A percentile compares a stretch with the other conserved stretches of the same genome.
Evolutionary conservation across 2,113 vertebrate species (phyloP).

Genomic region (Nannobrachium achirus): DNA sequence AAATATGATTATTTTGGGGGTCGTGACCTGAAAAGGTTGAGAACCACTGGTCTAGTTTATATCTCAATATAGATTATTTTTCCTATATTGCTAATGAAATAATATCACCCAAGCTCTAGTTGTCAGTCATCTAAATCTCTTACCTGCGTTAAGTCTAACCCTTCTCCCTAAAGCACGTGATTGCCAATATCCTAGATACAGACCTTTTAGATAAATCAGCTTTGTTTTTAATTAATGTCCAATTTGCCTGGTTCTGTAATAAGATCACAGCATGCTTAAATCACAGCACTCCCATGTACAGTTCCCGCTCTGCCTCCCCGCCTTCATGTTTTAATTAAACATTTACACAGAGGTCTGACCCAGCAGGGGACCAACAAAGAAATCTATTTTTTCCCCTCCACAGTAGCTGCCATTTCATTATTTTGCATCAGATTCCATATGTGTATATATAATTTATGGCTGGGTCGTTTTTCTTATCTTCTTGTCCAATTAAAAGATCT

Average conservation of each 20-base stretch:
- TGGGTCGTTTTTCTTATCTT: too few relatives aligned
- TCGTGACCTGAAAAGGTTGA: too few relatives aligned
- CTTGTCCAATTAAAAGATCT: conserved; percentile 5
- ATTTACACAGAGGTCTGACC: conserved; percentile 45
- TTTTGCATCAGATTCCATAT: conserved; percentile 1
- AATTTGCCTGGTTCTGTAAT: conserved; percentile 13
- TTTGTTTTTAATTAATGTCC: conserved; percentile 40
- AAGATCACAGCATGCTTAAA: conserved; percentile 38
- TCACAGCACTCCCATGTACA: conserved; percentile 25
- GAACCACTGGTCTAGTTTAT: too few relatives aligned
- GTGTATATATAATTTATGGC: too few relatives aligned
- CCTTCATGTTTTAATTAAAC: conserved; percentile 58
- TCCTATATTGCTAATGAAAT: too few relatives aligned
- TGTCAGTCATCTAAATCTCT: too few relatives aligned
- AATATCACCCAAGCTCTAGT: too few relatives aligned
- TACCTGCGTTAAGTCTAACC: too few relatives aligned
- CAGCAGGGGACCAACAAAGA: conserved; percentile 9
- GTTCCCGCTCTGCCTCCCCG: conserved; percentile 9
- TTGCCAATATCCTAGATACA: neutral
- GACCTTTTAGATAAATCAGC: conserved; percentile 31
- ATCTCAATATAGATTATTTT: too few relatives aligned
- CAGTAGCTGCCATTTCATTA: neutral
- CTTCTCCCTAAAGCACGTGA: neutral
- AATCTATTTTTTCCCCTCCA: conserved; percentile 7
- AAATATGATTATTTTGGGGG: too few relatives aligned